Conservation (phyloP, 2,888 invertebrate species). For the Melanophora roralis region DNA sequence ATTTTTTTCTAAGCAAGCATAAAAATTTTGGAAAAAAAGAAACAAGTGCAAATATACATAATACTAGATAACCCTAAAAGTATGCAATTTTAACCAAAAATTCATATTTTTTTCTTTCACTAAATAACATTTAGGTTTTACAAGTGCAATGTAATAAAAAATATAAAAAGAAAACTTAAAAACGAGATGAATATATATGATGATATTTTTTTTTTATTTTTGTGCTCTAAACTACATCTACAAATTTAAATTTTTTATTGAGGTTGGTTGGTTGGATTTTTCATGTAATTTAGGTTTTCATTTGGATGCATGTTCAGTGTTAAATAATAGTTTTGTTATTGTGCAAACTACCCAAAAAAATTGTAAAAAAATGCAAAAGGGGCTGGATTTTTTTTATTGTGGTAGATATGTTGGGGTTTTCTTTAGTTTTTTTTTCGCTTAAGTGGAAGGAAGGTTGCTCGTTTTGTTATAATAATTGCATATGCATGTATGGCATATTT, state of each 20-base stretch:
- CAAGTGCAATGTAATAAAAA: not conserved
- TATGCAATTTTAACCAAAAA: constrained; percentile 32
- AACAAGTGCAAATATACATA: not conserved
- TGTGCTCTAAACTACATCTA: constrained; percentile 39
- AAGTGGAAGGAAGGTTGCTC: constrained; percentile 35
- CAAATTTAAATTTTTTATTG: constrained; percentile 55
- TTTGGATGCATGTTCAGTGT: constrained; percentile 49
- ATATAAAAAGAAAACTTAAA: not conserved
- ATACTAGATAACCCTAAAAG: constrained; percentile 47
- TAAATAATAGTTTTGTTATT: constrained; percentile 42
- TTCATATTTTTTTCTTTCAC: not conserved
- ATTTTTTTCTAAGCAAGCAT: constrained; percentile 8
- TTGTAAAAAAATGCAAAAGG: constrained; percentile 14
- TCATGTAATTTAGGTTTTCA: constrained; percentile 57
- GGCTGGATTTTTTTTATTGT: constrained; percentile 53
- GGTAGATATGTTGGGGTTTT: not conserved
- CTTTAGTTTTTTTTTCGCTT: not conserved
- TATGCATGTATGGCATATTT: constrained; percentile 56
- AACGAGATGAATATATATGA: constrained; percentile 22
- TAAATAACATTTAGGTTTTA: constrained; percentile 21
- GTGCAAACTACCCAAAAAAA: constrained; percentile 3
- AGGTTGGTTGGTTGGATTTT: constrained; percentile 50
- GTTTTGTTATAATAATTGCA: constrained; percentile 53
- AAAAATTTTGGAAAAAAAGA: not conserved
- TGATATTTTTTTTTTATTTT: not conserved